Conservation (phyloP, 1,140 invertebrate genomes). For the Saccostrea glomerata region DNA sequence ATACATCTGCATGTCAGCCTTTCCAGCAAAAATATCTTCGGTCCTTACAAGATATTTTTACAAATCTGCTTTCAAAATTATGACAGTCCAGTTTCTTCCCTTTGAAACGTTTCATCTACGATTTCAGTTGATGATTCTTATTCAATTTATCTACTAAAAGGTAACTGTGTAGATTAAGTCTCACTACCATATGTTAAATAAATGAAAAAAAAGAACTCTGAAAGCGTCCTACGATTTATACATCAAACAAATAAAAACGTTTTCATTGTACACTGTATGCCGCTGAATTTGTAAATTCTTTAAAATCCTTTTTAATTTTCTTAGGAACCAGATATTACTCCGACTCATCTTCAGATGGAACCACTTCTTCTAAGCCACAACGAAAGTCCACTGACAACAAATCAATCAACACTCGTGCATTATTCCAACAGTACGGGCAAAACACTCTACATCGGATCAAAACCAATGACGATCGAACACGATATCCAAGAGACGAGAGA, state of each 20-base stretch:
- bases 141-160: not conserved
- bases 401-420: not conserved
- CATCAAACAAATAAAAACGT: not conserved
- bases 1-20: no score
- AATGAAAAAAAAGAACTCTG: not conserved
- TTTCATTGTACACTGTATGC: no score
- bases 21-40: no score
- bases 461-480: no score
- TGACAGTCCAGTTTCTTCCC: no score
- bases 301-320: not conserved
- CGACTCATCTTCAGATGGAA: not conserved
- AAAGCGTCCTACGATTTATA: not conserved
- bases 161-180: not conserved
- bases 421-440: not conserved
- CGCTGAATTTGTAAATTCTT: not conserved
- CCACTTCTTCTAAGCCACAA: not conserved
- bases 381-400: not conserved
- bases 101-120: no score
- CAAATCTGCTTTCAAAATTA: no score
- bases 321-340: not conserved
- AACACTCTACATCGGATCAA: not conserved
- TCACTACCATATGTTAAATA: not conserved
- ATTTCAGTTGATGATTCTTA: no score
- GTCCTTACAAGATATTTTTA: no score
- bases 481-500: no score